phyloP scores from a whole-genome alignment of 2,888 invertebrate species.

The Ophion ventricosus region DNA sequence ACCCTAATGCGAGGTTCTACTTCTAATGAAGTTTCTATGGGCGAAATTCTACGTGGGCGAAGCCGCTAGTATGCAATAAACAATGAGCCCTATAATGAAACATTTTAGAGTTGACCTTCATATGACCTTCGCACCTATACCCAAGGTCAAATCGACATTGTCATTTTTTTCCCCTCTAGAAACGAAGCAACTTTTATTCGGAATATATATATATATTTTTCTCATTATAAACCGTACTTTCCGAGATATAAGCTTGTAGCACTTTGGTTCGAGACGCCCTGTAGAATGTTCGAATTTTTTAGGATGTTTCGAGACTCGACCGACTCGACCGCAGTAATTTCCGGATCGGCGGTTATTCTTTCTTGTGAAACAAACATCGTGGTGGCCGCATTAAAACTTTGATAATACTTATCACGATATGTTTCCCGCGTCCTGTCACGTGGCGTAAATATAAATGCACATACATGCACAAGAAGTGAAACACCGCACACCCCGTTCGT shows the following conservation, averaged over 20 bases:
- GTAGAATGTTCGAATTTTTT: not conserved
- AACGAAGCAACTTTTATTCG: not conserved
- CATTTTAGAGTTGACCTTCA: not conserved
- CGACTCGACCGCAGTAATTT: constrained; percentile 55
- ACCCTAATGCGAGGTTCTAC: no score
- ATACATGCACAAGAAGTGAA: not conserved
- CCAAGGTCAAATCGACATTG: not conserved
- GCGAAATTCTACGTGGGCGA: no score
- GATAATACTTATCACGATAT: constrained; percentile 61
- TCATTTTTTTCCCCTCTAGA: not conserved
- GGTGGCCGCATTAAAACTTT: constrained; percentile 9
- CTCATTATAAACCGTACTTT: not conserved
- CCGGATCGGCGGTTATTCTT: constrained; percentile 63
- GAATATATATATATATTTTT: no score
- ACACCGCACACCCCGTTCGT: not conserved
- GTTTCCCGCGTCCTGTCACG: not conserved
- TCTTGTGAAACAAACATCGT: constrained; percentile 37
- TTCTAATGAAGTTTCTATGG: no score
- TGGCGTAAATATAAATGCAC: not conserved
- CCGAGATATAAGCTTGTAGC: not conserved
- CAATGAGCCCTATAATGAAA: not conserved
- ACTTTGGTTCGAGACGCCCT: not conserved
- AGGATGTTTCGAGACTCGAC: constrained; percentile 10
- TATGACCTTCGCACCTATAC: not conserved
- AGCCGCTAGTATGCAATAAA: not conserved